Evolutionary conservation across 2,888 invertebrate species (phyloP).

Genomic region (Spicauda simplicius): DNA sequence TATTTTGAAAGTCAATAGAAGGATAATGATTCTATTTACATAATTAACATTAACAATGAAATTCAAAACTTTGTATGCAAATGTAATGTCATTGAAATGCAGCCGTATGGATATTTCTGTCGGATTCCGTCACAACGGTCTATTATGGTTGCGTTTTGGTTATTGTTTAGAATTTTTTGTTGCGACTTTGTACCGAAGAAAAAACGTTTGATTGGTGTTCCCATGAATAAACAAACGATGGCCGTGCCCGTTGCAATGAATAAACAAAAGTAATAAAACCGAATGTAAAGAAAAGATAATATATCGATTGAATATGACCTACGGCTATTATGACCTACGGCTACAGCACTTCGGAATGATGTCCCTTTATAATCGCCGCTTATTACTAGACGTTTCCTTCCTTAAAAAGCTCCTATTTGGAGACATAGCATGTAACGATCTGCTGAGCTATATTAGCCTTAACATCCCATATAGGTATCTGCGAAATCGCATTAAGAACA

Average conservation of each 20-base stretch:
- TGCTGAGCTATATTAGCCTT: too few species aligned
- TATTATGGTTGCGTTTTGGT: constrained; percentile 17
- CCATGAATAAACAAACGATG: constrained; percentile 33
- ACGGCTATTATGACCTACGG: too few species aligned
- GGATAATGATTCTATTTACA: constrained; percentile 75
- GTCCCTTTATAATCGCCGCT: too few species aligned
- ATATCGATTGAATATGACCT: constrained; percentile 40
- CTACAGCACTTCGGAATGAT: too few species aligned
- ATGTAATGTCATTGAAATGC: constrained; percentile 65
- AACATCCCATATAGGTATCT: too few species aligned
- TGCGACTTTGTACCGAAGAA: constrained; percentile 6
- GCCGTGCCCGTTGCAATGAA: constrained; percentile 7
- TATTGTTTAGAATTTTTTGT: constrained; percentile 31
- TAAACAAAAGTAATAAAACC: too few species aligned
- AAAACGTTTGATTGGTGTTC: constrained; percentile 12
- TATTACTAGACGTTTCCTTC: too few species aligned
- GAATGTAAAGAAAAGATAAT: constrained; percentile 9
- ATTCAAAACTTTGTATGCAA: constrained; percentile 77
- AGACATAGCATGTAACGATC: too few species aligned
- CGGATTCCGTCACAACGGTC: constrained; percentile 34
- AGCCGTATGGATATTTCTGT: constrained; percentile 57
- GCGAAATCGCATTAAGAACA: too few species aligned
- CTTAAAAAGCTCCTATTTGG: too few species aligned
- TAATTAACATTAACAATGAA: constrained; percentile 68
- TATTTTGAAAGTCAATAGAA: constrained; percentile 58